A percentile compares a stretch with the other conserved stretches of the same genome.
phyloP scores from a whole-genome alignment of 2,113 vertebrate genomes.

The Marcusenius ussheri region DNA sequence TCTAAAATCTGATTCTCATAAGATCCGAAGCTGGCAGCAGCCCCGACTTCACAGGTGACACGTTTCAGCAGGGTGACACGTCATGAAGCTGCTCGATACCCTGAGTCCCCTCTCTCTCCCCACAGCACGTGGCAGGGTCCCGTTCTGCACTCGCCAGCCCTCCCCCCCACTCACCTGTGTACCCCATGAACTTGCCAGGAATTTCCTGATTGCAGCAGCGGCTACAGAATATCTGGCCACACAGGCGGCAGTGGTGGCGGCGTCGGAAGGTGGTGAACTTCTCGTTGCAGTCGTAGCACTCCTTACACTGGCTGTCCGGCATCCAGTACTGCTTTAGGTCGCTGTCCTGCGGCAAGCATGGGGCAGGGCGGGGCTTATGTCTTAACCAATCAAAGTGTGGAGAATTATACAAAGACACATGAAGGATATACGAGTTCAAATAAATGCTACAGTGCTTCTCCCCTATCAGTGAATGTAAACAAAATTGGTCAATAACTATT shows the following conservation, averaged over 20 bases:
- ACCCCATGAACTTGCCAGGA: slow-evolving; percentile 98
- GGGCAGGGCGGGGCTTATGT: neutral
- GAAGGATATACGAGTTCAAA: neutral
- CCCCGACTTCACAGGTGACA: neutral
- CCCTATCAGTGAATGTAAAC: neutral
- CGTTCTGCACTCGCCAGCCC: neutral
- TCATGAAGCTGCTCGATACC: neutral
- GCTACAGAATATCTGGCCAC: slow-evolving; percentile 97
- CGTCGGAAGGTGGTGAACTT: slow-evolving; percentile 96
- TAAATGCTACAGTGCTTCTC: neutral
- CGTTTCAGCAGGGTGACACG: neutral
- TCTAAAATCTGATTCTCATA: neutral
- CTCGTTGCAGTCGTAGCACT: slow-evolving; percentile 96
- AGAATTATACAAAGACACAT: neutral
- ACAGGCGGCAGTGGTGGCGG: slow-evolving; percentile 90
- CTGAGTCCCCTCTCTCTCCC: neutral
- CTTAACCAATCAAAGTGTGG: neutral
- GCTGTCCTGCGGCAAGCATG: slow-evolving; percentile 69
- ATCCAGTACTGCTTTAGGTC: slow-evolving; percentile 99
- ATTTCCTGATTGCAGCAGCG: slow-evolving; percentile 99
- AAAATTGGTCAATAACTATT: neutral
- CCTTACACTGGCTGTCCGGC: slow-evolving; percentile 97
- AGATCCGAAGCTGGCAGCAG: neutral
- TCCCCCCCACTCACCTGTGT: slow-evolving; percentile 69
- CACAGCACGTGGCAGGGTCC: neutral